These are phyloP conservation scores for Protobothrops flavoviridis DNA, from an alignment of 2,113 vertebrate species.

Conservation along the genomic window DNA sequence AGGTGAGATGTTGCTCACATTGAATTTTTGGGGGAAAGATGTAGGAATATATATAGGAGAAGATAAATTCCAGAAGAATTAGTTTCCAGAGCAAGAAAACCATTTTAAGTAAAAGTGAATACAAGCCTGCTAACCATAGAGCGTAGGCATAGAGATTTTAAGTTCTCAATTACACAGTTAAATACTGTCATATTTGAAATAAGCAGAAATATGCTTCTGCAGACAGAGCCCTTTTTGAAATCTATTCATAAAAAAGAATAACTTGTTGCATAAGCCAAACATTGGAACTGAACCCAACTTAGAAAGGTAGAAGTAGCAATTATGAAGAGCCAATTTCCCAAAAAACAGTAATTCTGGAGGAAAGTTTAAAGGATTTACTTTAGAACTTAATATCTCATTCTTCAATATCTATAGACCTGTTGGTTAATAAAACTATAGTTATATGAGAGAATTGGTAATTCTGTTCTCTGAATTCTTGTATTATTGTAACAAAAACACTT, in stretches of 20 bases:
- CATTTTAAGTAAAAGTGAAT: background rate
- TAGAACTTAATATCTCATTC: background rate
- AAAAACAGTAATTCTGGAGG: slow-evolving; percentile 25
- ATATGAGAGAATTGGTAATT: slow-evolving; percentile 1
- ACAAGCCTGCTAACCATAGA: background rate
- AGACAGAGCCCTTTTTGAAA: slow-evolving; percentile 36
- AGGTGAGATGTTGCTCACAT: background rate
- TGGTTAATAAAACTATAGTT: background rate
- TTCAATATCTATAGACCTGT: background rate
- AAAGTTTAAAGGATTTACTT: background rate
- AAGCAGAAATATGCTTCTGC: slow-evolving; percentile 38
- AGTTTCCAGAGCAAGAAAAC: background rate
- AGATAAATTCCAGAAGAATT: background rate
- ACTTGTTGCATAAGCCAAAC: slow-evolving; percentile 3
- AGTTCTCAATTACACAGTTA: slow-evolving; percentile 17
- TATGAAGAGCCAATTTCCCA: background rate
- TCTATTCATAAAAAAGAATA: slow-evolving; percentile 8
- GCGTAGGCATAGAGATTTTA: background rate
- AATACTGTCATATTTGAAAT: slow-evolving; percentile 5
- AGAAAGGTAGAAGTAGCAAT: slow-evolving; percentile 6
- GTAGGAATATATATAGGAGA: background rate
- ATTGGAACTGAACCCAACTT: background rate
- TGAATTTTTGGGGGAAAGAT: background rate
- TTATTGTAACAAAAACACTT: background rate
- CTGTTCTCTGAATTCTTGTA: slow-evolving; percentile 7